Conservation (phyloP, 1,140 invertebrate species). For the Harlomillsia oculata region DNA sequence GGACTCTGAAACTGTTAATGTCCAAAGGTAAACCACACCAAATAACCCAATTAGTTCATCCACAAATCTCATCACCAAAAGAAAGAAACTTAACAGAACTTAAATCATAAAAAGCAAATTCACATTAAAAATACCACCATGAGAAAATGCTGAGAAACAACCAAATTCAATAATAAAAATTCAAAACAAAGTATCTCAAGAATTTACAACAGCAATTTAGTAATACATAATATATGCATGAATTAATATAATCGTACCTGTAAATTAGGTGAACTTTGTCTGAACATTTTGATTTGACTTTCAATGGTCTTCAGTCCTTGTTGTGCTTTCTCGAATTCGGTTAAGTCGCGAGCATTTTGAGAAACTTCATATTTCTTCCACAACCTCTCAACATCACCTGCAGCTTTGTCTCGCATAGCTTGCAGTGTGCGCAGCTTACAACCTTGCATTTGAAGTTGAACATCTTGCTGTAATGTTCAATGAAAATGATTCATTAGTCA, state of each 20-base stretch:
- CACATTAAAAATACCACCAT: too few species aligned
- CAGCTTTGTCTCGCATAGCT: constrained; percentile 25
- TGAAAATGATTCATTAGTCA: background rate
- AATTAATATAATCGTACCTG: constrained; percentile 23
- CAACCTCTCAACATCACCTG: constrained; percentile 25
- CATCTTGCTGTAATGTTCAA: constrained; percentile 21
- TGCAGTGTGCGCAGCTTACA: constrained; percentile 28
- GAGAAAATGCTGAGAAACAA: too few species aligned
- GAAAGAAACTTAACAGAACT: background rate
- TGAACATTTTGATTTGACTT: constrained; percentile 28
- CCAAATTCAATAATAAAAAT: too few species aligned
- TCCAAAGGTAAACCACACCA: background rate
- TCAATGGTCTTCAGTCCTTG: constrained; percentile 29
- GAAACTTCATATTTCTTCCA: constrained; percentile 25
- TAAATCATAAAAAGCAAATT: too few species aligned
- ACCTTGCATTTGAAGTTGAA: constrained; percentile 26
- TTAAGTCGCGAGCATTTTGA: constrained; percentile 20
- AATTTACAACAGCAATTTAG: background rate
- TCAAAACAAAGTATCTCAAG: too few species aligned
- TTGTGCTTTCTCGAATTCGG: constrained; percentile 29
- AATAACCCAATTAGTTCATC: too few species aligned
- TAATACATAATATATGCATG: too few species aligned
- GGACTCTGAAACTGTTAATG: constrained; percentile 34
- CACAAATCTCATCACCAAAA: background rate
- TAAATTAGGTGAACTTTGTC: constrained; percentile 26